phyloP scores from a whole-genome alignment of 2,113 vertebrate species.

The Charadrius vociferus region DNA sequence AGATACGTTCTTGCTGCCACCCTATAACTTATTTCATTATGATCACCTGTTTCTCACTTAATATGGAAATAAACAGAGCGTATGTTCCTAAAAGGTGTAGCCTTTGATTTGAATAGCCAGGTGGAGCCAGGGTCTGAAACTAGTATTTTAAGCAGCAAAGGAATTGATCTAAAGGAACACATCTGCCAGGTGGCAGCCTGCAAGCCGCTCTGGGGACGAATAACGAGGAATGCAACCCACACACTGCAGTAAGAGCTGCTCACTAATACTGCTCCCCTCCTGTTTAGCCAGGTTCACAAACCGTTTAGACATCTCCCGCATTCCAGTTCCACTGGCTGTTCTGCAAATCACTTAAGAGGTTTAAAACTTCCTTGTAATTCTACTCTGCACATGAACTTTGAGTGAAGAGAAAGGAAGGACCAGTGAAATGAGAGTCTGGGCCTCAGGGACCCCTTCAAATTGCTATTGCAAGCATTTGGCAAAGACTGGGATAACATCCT shows the following conservation, averaged over 20 bases:
- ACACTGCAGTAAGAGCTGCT: neutral
- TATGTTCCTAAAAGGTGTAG: neutral
- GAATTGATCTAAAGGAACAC: neutral
- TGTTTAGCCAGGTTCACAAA: neutral
- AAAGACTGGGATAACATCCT: slow-evolving; percentile 57
- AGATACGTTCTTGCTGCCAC: neutral
- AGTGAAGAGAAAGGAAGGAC: slow-evolving; percentile 35
- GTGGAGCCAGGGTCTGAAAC: neutral
- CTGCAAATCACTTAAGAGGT: slow-evolving; percentile 53
- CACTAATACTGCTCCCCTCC: neutral
- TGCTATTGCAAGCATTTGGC: slow-evolving; percentile 64
- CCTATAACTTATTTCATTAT: neutral
- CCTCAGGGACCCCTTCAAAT: slow-evolving; percentile 42
- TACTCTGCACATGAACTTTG: slow-evolving; percentile 59
- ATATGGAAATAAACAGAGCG: neutral
- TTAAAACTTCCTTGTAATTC: slow-evolving; percentile 62
- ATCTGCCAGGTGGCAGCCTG: neutral
- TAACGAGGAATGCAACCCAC: neutral
- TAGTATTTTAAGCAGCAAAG: neutral
- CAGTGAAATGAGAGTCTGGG: slow-evolving; percentile 34
- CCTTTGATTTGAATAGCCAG: neutral
- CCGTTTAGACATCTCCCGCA: neutral
- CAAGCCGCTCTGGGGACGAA: rapidly evolving
- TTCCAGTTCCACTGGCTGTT: slow-evolving; percentile 9
- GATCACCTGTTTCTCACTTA: neutral